Evolutionary conservation across 2,888 invertebrate genomes (phyloP), one percentile per base, ranked within the genome.

Genomic region (Callyntrura guangdongensis): DNA sequence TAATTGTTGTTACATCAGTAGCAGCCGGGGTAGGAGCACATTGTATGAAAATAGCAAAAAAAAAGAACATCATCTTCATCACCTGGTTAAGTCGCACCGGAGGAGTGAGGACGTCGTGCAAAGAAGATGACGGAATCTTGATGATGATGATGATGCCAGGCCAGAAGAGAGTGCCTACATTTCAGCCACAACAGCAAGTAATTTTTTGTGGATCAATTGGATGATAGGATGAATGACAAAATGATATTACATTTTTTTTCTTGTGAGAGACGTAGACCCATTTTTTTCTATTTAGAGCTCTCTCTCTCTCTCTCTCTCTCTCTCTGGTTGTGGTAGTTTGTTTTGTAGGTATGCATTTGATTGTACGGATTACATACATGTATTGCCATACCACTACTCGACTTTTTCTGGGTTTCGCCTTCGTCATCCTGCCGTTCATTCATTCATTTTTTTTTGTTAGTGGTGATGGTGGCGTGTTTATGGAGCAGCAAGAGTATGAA

Each of bases 161-260:
- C 3, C 36, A 36, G 36, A 36, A 36, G 36, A 36, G 36, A 36
- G 36, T 36, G 36, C 36, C 36, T 36, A 6, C 36, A 36, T 36
- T 36, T 36, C 36, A 36, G 36, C 36, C 36, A 36, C 36, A 36
- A 36, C 36, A 36, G 36, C 36, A 36, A 36, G 3, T 36, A 27
- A 27, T 36, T n/a, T n/a, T 53, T 22, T 67, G n/a, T 69, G 36
- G 69, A 69, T 36, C 45, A 45, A 69, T 45, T 17, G 36, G 9
- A 14, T 17, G 17, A 69, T 17, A 69, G 22, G 22, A 74, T 69
- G 45, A 69, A 86, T 79, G 79, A 86, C 64, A 86, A 36, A 36
- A 86, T 86, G 86, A 86, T 72, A 86, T 86, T 47, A 61, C 86
- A 79, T 86, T 77, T 86, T 77, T 36, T 36, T 6, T 36, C 36